Conservation (phyloP, 2,888 invertebrate genomes). For the Emmelina monodactyla region DNA sequence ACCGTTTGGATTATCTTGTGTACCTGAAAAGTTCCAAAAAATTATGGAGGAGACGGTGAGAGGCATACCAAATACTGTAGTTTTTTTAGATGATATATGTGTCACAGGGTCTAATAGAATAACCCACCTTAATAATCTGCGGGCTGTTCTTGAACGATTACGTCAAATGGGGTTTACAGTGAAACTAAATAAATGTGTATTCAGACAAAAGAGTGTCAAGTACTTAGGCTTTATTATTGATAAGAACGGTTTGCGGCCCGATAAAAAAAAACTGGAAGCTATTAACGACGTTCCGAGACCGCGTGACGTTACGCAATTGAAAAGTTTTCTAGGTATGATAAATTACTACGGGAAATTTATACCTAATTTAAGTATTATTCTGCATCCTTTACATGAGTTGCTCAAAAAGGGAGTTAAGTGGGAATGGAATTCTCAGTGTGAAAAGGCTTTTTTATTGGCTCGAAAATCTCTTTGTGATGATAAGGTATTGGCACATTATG, state of each 20-base stretch:
- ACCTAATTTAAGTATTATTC: constrained; percentile 4
- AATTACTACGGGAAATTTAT: constrained; percentile 15
- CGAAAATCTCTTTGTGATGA: constrained; percentile 2
- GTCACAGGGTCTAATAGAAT: not conserved
- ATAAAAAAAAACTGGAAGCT: not conserved
- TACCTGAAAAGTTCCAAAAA: constrained; percentile 11
- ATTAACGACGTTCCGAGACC: constrained; percentile 9
- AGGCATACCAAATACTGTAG: constrained; percentile 2
- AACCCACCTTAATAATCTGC: constrained; percentile 5
- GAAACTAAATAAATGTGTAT: constrained; percentile 10
- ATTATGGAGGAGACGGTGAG: constrained; percentile 8
- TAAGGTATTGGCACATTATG: constrained; percentile 11
- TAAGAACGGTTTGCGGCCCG: constrained; percentile 3
- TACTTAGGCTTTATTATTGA: constrained; percentile 8
- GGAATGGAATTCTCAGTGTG: constrained; percentile 5
- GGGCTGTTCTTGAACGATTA: constrained; percentile 6
- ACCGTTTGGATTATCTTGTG: constrained; percentile 9
- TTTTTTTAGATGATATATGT: constrained; percentile 11
- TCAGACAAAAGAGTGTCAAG: constrained; percentile 7
- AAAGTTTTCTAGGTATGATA: constrained; percentile 14
- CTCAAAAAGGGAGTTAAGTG: not conserved
- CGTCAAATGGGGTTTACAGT: constrained; percentile 8
- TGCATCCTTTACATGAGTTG: constrained; percentile 4
- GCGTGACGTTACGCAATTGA: constrained; percentile 10
- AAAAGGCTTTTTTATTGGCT: constrained; percentile 6